Conservation (phyloP, 1,140 invertebrate genomes). For the Drosophila tsacasi region DNA sequence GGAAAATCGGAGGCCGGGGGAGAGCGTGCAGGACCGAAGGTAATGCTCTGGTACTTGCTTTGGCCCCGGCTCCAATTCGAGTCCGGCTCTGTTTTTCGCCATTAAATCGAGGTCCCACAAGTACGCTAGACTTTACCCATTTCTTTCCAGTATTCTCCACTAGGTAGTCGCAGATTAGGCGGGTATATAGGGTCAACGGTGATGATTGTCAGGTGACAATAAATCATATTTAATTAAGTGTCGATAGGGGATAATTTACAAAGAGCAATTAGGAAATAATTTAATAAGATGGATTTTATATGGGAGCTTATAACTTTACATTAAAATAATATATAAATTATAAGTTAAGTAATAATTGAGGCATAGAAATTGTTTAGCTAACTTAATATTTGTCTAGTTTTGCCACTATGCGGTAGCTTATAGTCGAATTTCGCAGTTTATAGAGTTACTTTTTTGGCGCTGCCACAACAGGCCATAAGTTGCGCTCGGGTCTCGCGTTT, state of each 20-base stretch:
- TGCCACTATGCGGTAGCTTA: neutral
- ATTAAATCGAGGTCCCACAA: constrained; percentile 73
- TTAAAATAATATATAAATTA: neutral
- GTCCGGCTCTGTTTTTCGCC: constrained; percentile 39
- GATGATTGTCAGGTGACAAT: neutral
- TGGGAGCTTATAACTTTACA: too few species aligned
- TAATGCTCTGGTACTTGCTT: constrained; percentile 44
- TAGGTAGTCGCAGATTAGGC: neutral
- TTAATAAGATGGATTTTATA: neutral
- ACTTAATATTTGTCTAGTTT: neutral
- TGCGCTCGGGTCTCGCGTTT: constrained; percentile 51
- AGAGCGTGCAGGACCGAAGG: constrained; percentile 9
- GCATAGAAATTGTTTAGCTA: neutral
- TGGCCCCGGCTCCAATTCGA: constrained; percentile 38
- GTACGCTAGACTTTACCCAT: constrained; percentile 50
- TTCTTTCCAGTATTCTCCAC: constrained; percentile 27
- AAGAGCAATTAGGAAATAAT: neutral
- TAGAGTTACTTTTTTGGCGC: neutral
- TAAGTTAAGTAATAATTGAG: neutral
- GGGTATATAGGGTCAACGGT: constrained; percentile 5
- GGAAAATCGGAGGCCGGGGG: constrained; percentile 10
- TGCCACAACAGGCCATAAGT: constrained; percentile 45
- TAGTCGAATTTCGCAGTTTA: neutral
- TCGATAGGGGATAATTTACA: too few species aligned
- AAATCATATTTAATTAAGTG: neutral